Evolutionary conservation across 2,797 vertebrate genomes (phyloP), one percentile per base, ranked within the genome.

Genomic region (Pagetopsis macropterus): DNA sequence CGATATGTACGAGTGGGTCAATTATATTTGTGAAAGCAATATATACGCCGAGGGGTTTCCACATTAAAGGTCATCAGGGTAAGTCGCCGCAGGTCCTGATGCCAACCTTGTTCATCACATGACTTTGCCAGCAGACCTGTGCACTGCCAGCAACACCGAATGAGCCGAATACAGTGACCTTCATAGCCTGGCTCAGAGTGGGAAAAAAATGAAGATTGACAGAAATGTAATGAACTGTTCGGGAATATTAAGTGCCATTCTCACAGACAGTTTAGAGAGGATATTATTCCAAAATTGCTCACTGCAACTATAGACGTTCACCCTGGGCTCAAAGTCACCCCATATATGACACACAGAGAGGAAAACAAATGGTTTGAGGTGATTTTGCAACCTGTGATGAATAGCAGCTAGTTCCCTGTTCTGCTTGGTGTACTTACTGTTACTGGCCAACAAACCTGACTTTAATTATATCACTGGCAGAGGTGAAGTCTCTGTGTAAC

Each of bases 211-310:
- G 84, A 92, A 89, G 90, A 92, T 23, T 91, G 92, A 88, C 89
- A 90, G 87, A 87, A 88, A 85, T 85, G 82, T 89, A 90, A 91
- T 90, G 89, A 88, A 86, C 74, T 85, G 81, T 89, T 91, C 83
- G 84, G 85, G 78, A 91, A 88, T 90, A 86, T 88, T 85, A 86
- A 83, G 78, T 64, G 75, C 79, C 69, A 75, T 83, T 91, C 74
- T 88, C 73, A 41, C 75, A 85, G 81, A 87, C 89, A 77, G 75
- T 85, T 88, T 82, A 84, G 80, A 76, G 56, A 58, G 58, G 67
- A 78, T 80, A 84, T 87, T 84, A 82, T 84, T 76, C 59, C 37
- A 82, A 62, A 87, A 91, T 87, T 84, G 81, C 70, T 59, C 65
- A 80, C n/a, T 68, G 72, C 66, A 78, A 78, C 71, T 71, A 54